These are phyloP conservation scores for Callipepla squamata DNA, from an alignment of 2,113 vertebrate genomes.

Conservation along the genomic window DNA sequence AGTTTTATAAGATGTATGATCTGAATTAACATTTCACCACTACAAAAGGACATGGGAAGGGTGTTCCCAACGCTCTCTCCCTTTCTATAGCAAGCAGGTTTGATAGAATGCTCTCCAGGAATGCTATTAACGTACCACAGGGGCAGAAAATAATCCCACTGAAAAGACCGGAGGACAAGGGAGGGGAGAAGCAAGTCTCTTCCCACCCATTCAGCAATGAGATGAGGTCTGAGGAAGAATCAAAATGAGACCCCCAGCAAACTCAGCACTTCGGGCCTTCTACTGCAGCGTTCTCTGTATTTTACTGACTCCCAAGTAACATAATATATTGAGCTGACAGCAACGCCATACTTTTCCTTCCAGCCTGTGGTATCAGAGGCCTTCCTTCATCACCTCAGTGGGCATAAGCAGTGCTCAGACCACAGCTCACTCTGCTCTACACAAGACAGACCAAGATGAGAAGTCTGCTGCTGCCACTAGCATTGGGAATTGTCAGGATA, in stretches of 20 bases:
- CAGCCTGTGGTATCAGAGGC: not conserved
- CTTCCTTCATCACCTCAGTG: not conserved
- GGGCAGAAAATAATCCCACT: not conserved
- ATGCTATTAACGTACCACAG: not conserved
- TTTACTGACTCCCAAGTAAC: not conserved
- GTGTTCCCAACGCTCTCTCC: not conserved
- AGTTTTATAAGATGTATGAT: not conserved
- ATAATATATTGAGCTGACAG: not conserved
- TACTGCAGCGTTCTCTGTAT: not conserved
- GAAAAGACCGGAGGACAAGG: not conserved
- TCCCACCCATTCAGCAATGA: not conserved
- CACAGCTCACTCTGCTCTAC: not conserved
- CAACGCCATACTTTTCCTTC: fast-evolving
- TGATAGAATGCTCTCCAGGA: not conserved
- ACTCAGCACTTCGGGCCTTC: not conserved
- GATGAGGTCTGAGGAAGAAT: not conserved
- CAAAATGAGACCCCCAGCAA: not conserved
- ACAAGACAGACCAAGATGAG: not conserved
- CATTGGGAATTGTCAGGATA: not conserved
- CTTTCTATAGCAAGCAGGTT: not conserved
- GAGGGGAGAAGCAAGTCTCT: not conserved
- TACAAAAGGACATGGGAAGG: not conserved
- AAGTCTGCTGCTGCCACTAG: not conserved
- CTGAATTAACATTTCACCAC: not conserved
- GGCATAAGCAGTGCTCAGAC: fast-evolving